Evolutionary conservation across 1,140 invertebrate species (phyloP).

Genomic region (Bombus confusus): DNA sequence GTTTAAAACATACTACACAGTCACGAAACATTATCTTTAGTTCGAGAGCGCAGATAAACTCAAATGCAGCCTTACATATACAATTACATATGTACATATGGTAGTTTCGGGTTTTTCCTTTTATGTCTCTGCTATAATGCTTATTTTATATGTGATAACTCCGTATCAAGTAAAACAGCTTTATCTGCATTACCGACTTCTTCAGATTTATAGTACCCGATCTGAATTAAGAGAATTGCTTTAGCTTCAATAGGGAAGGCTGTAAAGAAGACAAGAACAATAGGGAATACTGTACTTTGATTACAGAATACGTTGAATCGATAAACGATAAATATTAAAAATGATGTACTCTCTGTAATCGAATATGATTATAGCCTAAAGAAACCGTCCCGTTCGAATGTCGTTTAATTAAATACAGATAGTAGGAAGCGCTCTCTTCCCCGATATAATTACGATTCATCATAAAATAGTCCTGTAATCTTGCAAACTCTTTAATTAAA

Average conservation of each 20-base stretch:
- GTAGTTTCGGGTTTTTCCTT: too few species aligned
- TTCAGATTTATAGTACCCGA: neutral
- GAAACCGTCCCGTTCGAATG: neutral
- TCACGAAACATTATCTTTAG: too few species aligned
- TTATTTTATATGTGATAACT: neutral
- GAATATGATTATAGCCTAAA: neutral
- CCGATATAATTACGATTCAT: neutral
- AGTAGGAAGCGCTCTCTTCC: neutral
- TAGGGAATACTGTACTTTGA: neutral
- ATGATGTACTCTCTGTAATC: constrained; percentile 11
- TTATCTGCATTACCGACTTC: neutral
- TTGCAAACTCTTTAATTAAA: neutral
- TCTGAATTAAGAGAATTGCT: neutral
- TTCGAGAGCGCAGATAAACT: too few species aligned
- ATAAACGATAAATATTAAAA: neutral
- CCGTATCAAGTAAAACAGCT: neutral
- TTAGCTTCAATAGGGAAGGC: neutral
- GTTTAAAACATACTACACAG: too few species aligned
- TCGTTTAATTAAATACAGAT: neutral
- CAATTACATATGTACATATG: too few species aligned
- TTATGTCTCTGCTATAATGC: neutral
- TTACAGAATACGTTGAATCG: neutral
- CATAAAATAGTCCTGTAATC: neutral
- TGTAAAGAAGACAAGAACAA: neutral
- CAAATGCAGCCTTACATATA: too few species aligned